These are phyloP conservation scores for Microtus montanus DNA, from an alignment of 2,113 vertebrate species.

Conservation along the genomic window DNA sequence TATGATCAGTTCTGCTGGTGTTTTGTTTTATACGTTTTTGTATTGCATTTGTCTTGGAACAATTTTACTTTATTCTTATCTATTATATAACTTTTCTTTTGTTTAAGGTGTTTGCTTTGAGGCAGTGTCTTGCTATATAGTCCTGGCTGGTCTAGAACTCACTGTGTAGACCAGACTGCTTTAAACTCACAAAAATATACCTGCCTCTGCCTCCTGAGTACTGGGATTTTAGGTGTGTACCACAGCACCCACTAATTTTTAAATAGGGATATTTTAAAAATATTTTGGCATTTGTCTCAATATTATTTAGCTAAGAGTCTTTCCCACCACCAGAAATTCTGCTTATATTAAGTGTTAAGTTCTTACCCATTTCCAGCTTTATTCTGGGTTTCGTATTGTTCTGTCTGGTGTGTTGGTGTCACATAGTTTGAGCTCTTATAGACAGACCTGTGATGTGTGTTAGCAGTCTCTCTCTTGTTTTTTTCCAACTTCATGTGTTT, in stretches of 20 bases:
- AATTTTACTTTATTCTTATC: background rate
- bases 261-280: background rate
- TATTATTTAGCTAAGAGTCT: conserved; percentile 31
- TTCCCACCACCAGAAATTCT: conserved; percentile 24
- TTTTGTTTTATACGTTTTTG: conserved; percentile 48
- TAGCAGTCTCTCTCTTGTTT: background rate
- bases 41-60: conserved; percentile 50
- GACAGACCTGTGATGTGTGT: background rate
- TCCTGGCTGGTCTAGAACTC: background rate
- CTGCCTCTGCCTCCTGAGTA: background rate
- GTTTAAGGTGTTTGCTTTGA: background rate
- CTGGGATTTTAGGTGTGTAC: background rate
- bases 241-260: background rate
- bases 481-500: background rate
- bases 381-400: conserved; percentile 43
- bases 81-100: conserved; percentile 34
- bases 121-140: background rate
- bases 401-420: conserved; percentile 19
- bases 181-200: background rate
- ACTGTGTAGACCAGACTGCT: background rate
- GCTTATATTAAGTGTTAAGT: conserved; percentile 3
- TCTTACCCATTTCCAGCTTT: background rate
- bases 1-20: background rate
- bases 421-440: conserved; percentile 10
- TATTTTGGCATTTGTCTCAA: conserved; percentile 8